Evolutionary conservation across 2,888 invertebrate genomes (phyloP), one percentile per base, ranked within the genome.

Genomic region (Alviniconcha strummeri): DNA sequence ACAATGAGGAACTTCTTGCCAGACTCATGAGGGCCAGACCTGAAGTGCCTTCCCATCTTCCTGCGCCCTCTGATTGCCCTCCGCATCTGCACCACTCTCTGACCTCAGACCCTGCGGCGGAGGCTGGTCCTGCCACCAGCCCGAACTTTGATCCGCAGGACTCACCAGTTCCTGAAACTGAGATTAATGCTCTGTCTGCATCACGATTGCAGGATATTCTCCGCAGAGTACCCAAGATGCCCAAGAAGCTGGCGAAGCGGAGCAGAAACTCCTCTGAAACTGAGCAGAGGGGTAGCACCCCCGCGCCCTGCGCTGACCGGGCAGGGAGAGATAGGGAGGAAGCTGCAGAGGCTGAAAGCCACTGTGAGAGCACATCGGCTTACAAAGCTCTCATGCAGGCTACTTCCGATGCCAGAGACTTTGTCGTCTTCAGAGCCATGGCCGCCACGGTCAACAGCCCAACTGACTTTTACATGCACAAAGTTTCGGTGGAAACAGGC

Each of bases 401-500:
- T 17, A 17, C 9, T 4, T 77, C 57, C 17, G 9, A 8, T 56
- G n/a, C 15, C 17, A 55, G 17, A 17, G 56, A 17, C 57, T 7
- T 36, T 2, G 8, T 15, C 52, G 54, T 75, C 0, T 84, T 84
- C 72, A 85, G 87, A 80, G 89, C 91, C 36, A 87, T 92, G 88
- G 84, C 91, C 74, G 88, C 92, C 0, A 85, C 89, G 82, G 88
- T 91, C n/a, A 85, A 89, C 19, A 88, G 90, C n/a, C 92, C 91
- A 0, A 80, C 85, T n/a, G 85, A 88, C 36, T 92, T 92, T 82
- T 92, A 89, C 83, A 87, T 92, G 4, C 91, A 92, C 84, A 80
- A 88, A 4, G 86, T 91, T 11, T 87, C 88, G 1, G 71, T 85
- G 71, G 85, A 88, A 52, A 86, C 89, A 17, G 89, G 85, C 0